Percentiles rank a stretch among this genome's conserved stretches.
These are phyloP conservation scores for Muscicapa striata DNA, from an alignment of 2,797 vertebrate species.

Conservation along the genomic window DNA sequence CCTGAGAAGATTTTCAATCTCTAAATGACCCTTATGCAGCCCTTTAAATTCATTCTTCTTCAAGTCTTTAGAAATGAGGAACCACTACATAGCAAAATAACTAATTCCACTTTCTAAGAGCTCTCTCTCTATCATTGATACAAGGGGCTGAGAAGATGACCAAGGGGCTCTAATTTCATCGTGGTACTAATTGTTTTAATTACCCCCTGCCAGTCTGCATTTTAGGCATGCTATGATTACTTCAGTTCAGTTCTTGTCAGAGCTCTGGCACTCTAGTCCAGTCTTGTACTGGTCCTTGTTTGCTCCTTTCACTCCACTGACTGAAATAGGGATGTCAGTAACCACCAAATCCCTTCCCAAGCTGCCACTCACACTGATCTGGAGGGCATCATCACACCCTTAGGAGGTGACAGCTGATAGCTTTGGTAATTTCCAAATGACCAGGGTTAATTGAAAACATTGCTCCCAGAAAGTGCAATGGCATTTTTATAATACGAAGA, in stretches of 20 bases:
- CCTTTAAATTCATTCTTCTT: not conserved
- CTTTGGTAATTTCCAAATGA: not conserved
- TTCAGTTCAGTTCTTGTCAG: not conserved
- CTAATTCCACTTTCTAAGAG: not conserved
- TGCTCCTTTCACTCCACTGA: not conserved
- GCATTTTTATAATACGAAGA: not conserved
- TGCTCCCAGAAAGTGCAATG: not conserved
- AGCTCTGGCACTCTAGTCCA: not conserved
- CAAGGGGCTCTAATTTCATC: not conserved
- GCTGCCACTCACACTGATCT: not conserved
- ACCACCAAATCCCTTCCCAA: not conserved
- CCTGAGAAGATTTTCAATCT: not conserved
- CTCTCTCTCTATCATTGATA: not conserved
- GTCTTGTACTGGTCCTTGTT: not conserved
- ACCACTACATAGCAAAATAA: not conserved
- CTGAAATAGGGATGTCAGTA: not conserved
- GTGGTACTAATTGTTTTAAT: not conserved
- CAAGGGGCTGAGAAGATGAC: not conserved
- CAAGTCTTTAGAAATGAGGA: not conserved
- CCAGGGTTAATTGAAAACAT: not conserved
- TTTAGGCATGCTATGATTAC: not conserved
- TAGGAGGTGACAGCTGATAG: not conserved
- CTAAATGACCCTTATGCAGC: not conserved
- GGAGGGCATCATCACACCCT: not conserved
- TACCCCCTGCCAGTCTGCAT: not conserved